Base-by-base conservation (phyloP, 2,797 vertebrate genomes). In the Argya squamiceps region DNA sequence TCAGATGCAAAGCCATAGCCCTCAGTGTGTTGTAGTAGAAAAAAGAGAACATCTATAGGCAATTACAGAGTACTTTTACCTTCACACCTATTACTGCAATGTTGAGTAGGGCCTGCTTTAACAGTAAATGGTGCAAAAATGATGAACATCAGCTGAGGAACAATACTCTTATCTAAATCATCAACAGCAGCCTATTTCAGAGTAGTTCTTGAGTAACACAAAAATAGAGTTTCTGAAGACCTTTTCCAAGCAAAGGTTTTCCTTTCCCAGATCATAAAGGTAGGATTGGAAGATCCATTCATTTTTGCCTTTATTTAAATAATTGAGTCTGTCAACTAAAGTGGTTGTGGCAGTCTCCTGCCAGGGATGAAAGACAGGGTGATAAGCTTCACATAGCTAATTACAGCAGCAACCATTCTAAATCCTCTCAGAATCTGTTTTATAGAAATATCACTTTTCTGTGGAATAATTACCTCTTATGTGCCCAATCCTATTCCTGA, bases 401-500 rank as follows among this genome's bases (percentile, higher is more conserved):
- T 93, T 93, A 92, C 74, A 78, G 80, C 53, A 85, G 58, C 60
- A 96, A 91, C 78, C 64, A 75, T 86, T 62, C 85, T 88, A 92
- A 93, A 89, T 76, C 83, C 74, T 94, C 92, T 87, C 65, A 70
- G 84, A 93, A 93, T 88, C 63, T 21, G 32, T 70, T 94, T 93
- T 53, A 62, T 37, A 88, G 74, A 95, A 95, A 92, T 68, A 92
- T 4, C 44, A 69, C 32, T 88, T 96, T 92, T 80, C 65, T 49
- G 26, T 62, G 64, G 39, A 89, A 70, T 73, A 89, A 94, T 91
- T 94, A 91, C 92, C 78, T 94, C 84, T 79, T 91, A 67, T 56
- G 70, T 89, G 82, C 59, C 79, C 91, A 95, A 92, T 83, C 85
- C 86, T 90, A 70, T 92, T 96, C 89, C 74, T 74, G 70, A 92